Evolutionary conservation across 2,797 vertebrate species (phyloP), one percentile per base, ranked within the genome.

Genomic region (Threskiornis aethiopicus): DNA sequence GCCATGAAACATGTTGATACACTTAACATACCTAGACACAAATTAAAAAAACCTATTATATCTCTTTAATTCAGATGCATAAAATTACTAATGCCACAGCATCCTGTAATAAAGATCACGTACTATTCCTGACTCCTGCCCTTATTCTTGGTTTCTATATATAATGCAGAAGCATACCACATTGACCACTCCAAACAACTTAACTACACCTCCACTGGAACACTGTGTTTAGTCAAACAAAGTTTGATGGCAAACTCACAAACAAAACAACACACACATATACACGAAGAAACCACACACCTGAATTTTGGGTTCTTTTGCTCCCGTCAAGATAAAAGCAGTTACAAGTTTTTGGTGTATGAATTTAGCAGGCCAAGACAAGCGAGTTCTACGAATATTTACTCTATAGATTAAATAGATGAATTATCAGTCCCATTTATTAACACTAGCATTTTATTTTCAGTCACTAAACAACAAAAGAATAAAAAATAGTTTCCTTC

Each of bases 1-100:
- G 21, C 49, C 37, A 57, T 28, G 26, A 47, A 65, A 66, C 51
- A 18, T 0, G 5, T 5, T 2, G 0, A 58, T 24, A 58, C 51
- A 70, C 15, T 0, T 21, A 52, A 44, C 52, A 33, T 7, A 64
- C 21, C 25, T 5, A 17, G 69, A 75, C 28, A 69, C 29, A 35
- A 31, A 78, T 11, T 13, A 64, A 54, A n/a, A 54, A 0, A 13
- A 13, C 16, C 59, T 8, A 1, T 8, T 18, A 0, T 3, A 11
- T 3, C 24, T 14, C 35, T 42, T 5, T 6, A 66, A 47, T 15
- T 39, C 20, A 41, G 33, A 49, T 20, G 31, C 58, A 69, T 20
- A 58, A 41, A 72, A 54, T 19, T 26, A n/a, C 18, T 29, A 47
- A 29, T 19, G 31, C 18, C 80, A 51, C 29, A 66, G 61, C 37